Conservation (phyloP, 2,113 vertebrate genomes). For the Pangasianodon gigas region DNA sequence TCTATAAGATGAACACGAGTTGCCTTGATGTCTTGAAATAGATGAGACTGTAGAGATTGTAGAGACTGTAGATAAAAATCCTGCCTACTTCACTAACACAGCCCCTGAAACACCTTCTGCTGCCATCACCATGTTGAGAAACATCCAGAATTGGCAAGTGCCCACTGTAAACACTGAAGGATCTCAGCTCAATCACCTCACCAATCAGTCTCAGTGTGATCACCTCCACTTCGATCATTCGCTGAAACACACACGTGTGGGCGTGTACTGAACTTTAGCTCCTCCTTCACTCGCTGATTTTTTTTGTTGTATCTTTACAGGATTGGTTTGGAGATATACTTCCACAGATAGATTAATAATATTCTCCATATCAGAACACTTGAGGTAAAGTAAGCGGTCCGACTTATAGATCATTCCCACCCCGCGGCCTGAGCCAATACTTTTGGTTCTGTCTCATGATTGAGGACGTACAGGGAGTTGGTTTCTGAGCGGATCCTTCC, state of each 20-base stretch:
- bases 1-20: background rate
- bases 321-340: slow-evolving; percentile 66
- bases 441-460: slow-evolving; percentile 59
- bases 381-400: slow-evolving; percentile 83
- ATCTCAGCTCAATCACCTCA: slow-evolving; percentile 61
- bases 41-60: background rate
- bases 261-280: slow-evolving; percentile 51
- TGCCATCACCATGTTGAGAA: background rate
- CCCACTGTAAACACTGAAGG: slow-evolving; percentile 36
- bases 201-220: slow-evolving; percentile 29
- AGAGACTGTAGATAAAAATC: slow-evolving; percentile 4
- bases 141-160: slow-evolving; percentile 6
- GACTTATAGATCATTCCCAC: slow-evolving; percentile 71
- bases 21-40: background rate
- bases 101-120: slow-evolving; percentile 3
- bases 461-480: slow-evolving; percentile 44
- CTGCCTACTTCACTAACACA: background rate
- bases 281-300: slow-evolving; percentile 55
- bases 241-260: background rate
- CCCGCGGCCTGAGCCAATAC: slow-evolving; percentile 71
- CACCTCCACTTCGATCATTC: background rate
- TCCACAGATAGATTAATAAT: slow-evolving; percentile 65
- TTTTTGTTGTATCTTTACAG: slow-evolving; percentile 58
- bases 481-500: slow-evolving; percentile 52
- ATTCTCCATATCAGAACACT: slow-evolving; percentile 78